Percentiles rank a stretch among this genome's conserved stretches.
These are phyloP conservation scores for Cyprinella venusta DNA, from an alignment of 2,797 vertebrate species.

Conservation along the genomic window DNA sequence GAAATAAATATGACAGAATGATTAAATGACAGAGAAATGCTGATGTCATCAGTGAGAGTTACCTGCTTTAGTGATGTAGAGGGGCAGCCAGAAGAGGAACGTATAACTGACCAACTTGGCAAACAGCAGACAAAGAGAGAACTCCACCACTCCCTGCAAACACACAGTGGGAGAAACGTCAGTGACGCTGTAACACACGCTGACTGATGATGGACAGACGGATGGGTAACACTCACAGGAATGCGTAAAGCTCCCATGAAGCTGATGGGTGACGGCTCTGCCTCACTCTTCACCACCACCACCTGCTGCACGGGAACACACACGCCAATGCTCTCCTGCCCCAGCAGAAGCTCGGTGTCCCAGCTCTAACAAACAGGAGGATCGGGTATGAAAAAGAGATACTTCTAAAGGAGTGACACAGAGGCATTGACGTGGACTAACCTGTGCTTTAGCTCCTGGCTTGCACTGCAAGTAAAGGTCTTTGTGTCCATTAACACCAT, in stretches of 20 bases:
- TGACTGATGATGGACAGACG: background rate
- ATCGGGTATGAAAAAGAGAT: background rate
- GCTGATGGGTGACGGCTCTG: slow-evolving; percentile 86
- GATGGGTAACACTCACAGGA: slow-evolving; percentile 75
- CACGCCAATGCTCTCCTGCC: slow-evolving; percentile 60
- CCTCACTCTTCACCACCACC: slow-evolving; percentile 73
- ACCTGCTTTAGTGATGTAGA: slow-evolving; percentile 93
- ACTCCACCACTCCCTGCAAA: slow-evolving; percentile 88
- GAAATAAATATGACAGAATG: background rate
- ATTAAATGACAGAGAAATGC: background rate
- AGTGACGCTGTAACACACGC: slow-evolving; percentile 14
- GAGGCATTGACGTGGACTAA: slow-evolving; percentile 40
- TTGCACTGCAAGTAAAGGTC: slow-evolving; percentile 73
- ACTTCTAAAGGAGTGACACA: slow-evolving; percentile 13
- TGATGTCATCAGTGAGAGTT: too few species aligned
- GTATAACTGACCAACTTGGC: slow-evolving; percentile 96
- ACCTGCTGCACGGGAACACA: slow-evolving; percentile 72
- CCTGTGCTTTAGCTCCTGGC: slow-evolving; percentile 67
- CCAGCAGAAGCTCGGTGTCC: slow-evolving; percentile 77
- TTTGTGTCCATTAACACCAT: slow-evolving; percentile 68
- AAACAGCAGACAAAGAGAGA: slow-evolving; percentile 91
- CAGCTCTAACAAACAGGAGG: slow-evolving; percentile 64
- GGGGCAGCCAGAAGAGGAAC: slow-evolving; percentile 93
- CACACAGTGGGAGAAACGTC: slow-evolving; percentile 33
- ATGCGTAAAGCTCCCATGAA: slow-evolving; percentile 90